Evolutionary conservation across 2,113 vertebrate genomes (phyloP).

Genomic region (Glareola pratincola): DNA sequence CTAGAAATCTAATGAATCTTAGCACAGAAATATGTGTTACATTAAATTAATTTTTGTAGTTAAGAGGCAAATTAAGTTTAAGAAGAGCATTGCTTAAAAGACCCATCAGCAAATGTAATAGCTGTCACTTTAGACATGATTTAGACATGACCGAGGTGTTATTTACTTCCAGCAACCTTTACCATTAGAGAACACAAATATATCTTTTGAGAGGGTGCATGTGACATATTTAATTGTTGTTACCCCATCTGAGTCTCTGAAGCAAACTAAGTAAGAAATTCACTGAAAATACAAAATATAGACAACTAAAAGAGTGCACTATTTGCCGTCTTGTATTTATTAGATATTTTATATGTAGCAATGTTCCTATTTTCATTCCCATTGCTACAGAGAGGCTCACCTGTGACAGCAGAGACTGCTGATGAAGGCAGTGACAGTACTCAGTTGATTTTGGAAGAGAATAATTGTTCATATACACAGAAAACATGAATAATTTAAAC

Average conservation of each 20-base stretch:
- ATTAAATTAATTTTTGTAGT: neutral
- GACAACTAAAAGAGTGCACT: neutral
- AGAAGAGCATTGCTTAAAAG: neutral
- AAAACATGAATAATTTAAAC: neutral
- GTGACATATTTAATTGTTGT: neutral
- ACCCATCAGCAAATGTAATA: neutral
- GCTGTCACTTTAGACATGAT: neutral
- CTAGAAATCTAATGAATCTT: conserved; percentile 5
- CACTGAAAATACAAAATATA: neutral
- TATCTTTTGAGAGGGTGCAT: neutral
- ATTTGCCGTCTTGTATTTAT: neutral
- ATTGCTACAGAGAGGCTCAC: neutral
- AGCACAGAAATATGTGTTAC: neutral
- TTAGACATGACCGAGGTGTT: neutral
- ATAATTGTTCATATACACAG: neutral
- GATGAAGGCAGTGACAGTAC: neutral
- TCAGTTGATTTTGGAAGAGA: neutral
- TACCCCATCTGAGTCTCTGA: neutral
- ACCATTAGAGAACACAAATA: neutral
- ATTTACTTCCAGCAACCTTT: neutral
- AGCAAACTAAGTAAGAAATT: neutral
- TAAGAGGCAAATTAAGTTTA: neutral
- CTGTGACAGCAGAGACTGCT: neutral
- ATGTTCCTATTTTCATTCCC: neutral
- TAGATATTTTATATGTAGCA: neutral